Conservation (phyloP, 2,797 vertebrate genomes). For the Synanceia verrucosa region DNA sequence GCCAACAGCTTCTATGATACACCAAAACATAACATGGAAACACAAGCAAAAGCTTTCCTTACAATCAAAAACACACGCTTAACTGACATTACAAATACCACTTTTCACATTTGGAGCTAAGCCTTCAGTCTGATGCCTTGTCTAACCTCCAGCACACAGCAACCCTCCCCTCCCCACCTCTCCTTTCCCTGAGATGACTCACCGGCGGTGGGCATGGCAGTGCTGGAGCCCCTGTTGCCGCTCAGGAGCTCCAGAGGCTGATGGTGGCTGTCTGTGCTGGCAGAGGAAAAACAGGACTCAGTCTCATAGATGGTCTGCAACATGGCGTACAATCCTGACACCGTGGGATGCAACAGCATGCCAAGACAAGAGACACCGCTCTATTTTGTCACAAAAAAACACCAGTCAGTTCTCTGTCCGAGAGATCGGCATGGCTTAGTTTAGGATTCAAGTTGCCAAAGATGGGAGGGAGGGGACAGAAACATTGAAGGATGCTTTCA, state of each 20-base stretch:
- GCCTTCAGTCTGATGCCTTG: neutral
- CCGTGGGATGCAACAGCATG: slow-evolving; percentile 92
- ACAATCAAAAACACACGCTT: neutral
- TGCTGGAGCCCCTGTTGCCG: slow-evolving; percentile 79
- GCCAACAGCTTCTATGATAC: neutral
- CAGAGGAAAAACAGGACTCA: slow-evolving; percentile 91
- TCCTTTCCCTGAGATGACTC: slow-evolving; percentile 77
- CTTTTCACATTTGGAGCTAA: neutral
- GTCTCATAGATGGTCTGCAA: slow-evolving; percentile 96
- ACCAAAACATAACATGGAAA: neutral
- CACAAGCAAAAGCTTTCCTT: neutral
- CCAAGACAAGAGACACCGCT: slow-evolving; percentile 73
- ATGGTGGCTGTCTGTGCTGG: slow-evolving; percentile 86
- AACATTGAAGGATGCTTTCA: slow-evolving; percentile 4
- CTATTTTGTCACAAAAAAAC: slow-evolving; percentile 17
- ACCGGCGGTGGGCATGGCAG: slow-evolving; percentile 88
- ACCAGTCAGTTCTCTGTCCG: slow-evolving; percentile 31
- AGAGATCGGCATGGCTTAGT: slow-evolving; percentile 31
- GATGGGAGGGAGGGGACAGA: neutral
- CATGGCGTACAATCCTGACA: slow-evolving; percentile 91
- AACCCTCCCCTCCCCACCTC: neutral
- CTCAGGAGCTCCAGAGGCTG: slow-evolving; percentile 89
- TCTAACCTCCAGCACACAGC: neutral
- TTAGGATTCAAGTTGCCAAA: neutral
- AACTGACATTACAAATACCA: neutral